These are phyloP conservation scores for Sacculina carcini DNA, from an alignment of 2,888 invertebrate species.

Conservation along the genomic window DNA sequence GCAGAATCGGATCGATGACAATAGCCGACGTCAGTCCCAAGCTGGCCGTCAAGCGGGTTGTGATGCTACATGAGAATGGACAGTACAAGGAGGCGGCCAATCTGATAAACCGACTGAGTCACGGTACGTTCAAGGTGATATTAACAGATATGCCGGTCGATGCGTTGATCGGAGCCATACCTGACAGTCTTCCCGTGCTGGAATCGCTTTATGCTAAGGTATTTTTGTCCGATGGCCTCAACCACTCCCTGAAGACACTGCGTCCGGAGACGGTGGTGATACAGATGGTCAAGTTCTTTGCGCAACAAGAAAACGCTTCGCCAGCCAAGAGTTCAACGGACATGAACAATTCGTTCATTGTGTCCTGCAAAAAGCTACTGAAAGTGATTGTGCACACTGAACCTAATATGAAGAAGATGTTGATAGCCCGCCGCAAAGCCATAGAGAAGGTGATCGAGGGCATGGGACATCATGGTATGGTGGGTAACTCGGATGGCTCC, in stretches of 20 bases:
- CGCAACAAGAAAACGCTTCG: slow-evolving; percentile 20
- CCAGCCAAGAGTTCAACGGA: slow-evolving; percentile 17
- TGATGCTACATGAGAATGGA: slow-evolving; percentile 57
- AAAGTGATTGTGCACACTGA: slow-evolving; percentile 26
- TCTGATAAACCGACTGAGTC: slow-evolving; percentile 48
- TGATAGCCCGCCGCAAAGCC: slow-evolving; percentile 39
- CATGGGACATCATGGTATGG: slow-evolving; percentile 52
- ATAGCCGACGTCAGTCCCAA: slow-evolving; percentile 24
- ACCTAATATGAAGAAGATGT: slow-evolving; percentile 30
- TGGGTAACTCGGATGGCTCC: slow-evolving; percentile 28
- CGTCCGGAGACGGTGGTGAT: slow-evolving; percentile 52
- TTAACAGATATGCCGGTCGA: slow-evolving; percentile 50
- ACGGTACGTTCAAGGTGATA: slow-evolving; percentile 43
- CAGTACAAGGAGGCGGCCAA: slow-evolving; percentile 75
- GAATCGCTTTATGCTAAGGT: slow-evolving; percentile 44
- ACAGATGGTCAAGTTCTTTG: slow-evolving; percentile 55
- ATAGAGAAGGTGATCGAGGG: slow-evolving; percentile 66
- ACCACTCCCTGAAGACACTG: slow-evolving; percentile 17
- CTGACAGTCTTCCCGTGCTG: slow-evolving; percentile 57
- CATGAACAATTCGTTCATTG: slow-evolving; percentile 20
- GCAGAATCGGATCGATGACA: slow-evolving; percentile 17
- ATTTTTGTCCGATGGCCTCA: slow-evolving; percentile 21
- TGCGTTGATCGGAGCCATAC: slow-evolving; percentile 60
- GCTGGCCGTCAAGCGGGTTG: slow-evolving; percentile 28
- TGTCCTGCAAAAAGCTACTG: slow-evolving; percentile 23